Percentiles rank a stretch among this genome's conserved stretches.
These are phyloP conservation scores for Epinephelus coioides DNA, from an alignment of 2,797 vertebrate species.

Conservation along the genomic window DNA sequence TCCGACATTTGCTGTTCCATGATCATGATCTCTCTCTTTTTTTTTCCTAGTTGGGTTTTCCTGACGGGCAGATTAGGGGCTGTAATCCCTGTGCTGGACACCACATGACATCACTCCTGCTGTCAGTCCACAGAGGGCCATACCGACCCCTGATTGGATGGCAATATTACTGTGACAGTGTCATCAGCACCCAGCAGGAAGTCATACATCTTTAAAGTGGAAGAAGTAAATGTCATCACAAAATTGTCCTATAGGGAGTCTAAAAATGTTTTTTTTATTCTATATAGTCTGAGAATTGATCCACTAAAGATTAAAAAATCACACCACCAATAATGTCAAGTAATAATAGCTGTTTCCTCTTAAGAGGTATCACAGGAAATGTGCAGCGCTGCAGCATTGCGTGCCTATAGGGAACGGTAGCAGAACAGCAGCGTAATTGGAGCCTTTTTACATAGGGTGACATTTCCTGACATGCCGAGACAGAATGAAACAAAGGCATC, in stretches of 20 bases:
- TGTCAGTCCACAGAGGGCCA: slow-evolving; percentile 47
- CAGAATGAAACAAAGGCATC: slow-evolving; percentile 47
- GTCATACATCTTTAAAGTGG: slow-evolving; percentile 11
- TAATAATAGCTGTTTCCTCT: neutral
- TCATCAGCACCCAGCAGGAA: slow-evolving; percentile 28
- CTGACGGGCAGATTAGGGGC: slow-evolving; percentile 74
- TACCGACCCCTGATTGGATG: slow-evolving; percentile 21
- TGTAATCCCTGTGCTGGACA: slow-evolving; percentile 71
- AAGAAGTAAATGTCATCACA: neutral
- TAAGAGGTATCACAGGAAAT: slow-evolving; percentile 28
- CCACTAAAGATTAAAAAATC: neutral
- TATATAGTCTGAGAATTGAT: neutral
- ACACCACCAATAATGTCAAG: neutral
- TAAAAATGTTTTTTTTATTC: neutral
- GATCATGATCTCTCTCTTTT: slow-evolving; percentile 36
- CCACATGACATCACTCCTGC: slow-evolving; percentile 62
- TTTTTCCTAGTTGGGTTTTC: slow-evolving; percentile 55
- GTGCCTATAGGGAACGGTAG: neutral
- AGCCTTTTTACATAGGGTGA: slow-evolving; percentile 46
- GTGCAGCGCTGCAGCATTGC: slow-evolving; percentile 10
- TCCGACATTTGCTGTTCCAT: slow-evolving; percentile 30
- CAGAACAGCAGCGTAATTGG: slow-evolving; percentile 10
- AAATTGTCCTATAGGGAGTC: neutral
- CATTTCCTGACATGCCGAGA: slow-evolving; percentile 58
- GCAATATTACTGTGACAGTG: neutral